These are phyloP conservation scores for Chrysodeixis includens DNA, from an alignment of 2,888 invertebrate genomes.

Conservation along the genomic window DNA sequence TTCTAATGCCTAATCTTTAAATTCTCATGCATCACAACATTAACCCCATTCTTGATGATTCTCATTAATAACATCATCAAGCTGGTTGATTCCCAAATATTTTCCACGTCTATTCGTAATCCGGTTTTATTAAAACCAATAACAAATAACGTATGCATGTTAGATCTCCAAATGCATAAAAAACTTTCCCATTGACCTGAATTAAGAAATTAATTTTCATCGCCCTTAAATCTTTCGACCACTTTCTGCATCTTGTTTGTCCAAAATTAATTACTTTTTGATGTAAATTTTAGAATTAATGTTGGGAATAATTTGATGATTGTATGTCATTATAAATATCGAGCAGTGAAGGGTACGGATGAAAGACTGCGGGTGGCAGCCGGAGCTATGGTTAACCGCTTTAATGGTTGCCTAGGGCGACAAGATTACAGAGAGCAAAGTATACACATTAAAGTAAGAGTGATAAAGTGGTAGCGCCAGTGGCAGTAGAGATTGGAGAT, in stretches of 20 bases:
- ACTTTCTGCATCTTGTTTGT: neutral
- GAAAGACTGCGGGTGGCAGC: neutral
- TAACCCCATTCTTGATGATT: neutral
- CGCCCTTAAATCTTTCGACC: neutral
- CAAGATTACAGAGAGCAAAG: neutral
- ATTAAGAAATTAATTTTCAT: neutral
- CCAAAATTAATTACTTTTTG: neutral
- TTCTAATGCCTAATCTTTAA: neutral
- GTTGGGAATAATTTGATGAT: neutral
- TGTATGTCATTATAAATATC: neutral
- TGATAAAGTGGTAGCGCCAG: slow-evolving; percentile 1
- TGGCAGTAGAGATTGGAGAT: neutral
- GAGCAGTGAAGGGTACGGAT: neutral
- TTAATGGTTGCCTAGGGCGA: neutral
- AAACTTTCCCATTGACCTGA: neutral
- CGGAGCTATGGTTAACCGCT: neutral
- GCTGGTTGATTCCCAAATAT: neutral
- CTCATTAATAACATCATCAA: neutral
- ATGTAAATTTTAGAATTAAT: neutral
- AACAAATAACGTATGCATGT: neutral
- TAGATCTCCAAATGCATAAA: neutral
- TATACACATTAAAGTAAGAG: slow-evolving; percentile 1
- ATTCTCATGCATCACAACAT: neutral
- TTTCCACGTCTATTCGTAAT: neutral
- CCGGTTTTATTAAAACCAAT: slow-evolving; percentile 1